A percentile compares a stretch with the other conserved stretches of the same genome.
These are phyloP conservation scores for Aricia artaxerxes DNA, from an alignment of 2,888 invertebrate species.

Conservation along the genomic window DNA sequence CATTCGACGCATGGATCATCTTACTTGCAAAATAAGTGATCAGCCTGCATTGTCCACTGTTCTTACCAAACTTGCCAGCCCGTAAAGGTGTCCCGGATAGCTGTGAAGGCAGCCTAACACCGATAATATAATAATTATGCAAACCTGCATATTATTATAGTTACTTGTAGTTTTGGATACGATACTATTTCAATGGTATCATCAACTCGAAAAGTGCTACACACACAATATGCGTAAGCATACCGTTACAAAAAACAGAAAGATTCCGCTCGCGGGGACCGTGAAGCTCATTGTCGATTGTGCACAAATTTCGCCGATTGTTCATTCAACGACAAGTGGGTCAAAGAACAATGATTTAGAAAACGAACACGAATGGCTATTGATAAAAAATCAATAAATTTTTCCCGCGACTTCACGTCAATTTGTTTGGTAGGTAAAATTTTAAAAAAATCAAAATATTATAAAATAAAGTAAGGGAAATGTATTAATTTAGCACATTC, in stretches of 20 bases:
- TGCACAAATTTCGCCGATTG: constrained; percentile 31
- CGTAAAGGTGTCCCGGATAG: too few species aligned
- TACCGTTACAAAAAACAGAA: constrained; percentile 20
- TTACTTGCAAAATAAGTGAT: too few species aligned
- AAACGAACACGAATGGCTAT: constrained; percentile 23
- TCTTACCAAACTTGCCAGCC: too few species aligned
- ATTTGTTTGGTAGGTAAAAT: not conserved
- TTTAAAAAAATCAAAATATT: not conserved
- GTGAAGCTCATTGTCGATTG: constrained; percentile 29
- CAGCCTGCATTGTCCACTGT: too few species aligned
- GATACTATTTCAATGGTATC: not conserved
- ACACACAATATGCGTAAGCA: not conserved
- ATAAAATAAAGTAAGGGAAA: too few species aligned
- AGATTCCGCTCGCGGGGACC: constrained; percentile 5
- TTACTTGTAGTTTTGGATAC: too few species aligned
- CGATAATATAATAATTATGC: too few species aligned
- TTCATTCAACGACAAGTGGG: constrained; percentile 27
- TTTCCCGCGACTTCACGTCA: not conserved
- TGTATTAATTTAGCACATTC: too few species aligned
- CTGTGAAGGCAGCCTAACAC: too few species aligned
- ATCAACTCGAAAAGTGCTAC: not conserved
- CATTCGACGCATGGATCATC: too few species aligned
- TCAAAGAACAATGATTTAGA: constrained; percentile 29
- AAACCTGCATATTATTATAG: too few species aligned
- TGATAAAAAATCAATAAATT: constrained; percentile 16